Percentiles rank a stretch among this genome's conserved stretches.
These are phyloP conservation scores for Synanthedon tipuliformis DNA, from an alignment of 2,888 invertebrate genomes.

Conservation along the genomic window DNA sequence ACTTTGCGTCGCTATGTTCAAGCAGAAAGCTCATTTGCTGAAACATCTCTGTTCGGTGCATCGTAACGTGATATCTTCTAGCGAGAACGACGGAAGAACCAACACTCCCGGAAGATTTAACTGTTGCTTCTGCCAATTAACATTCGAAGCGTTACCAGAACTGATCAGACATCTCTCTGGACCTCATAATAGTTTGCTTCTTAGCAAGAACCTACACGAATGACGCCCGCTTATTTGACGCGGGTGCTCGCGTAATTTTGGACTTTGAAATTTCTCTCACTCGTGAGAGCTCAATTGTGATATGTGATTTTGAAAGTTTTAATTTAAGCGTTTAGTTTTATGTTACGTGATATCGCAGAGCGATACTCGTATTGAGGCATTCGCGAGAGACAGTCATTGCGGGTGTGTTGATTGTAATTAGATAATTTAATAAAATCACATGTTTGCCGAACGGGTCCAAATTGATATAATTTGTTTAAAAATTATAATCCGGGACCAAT, in stretches of 20 bases:
- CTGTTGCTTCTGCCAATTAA: slow-evolving; percentile 89
- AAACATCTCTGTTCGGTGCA: slow-evolving; percentile 92
- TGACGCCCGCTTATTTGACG: slow-evolving; percentile 59
- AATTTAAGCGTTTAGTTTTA: slow-evolving; percentile 52
- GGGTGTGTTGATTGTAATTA: slow-evolving; percentile 44
- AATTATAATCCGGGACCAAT: slow-evolving; percentile 71
- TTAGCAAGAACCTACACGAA: slow-evolving; percentile 89
- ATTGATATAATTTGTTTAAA: slow-evolving; percentile 71
- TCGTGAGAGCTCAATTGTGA: slow-evolving; percentile 62
- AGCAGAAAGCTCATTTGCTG: slow-evolving; percentile 88
- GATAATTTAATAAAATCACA: slow-evolving; percentile 41
- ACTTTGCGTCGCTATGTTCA: slow-evolving; percentile 91
- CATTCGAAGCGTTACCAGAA: slow-evolving; percentile 88
- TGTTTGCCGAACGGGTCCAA: slow-evolving; percentile 66
- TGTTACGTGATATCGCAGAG: slow-evolving; percentile 58
- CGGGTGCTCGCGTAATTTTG: slow-evolving; percentile 40
- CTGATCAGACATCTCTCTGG: slow-evolving; percentile 88
- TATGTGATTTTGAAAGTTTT: slow-evolving; percentile 64
- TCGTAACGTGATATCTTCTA: slow-evolving; percentile 87
- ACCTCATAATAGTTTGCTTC: slow-evolving; percentile 86
- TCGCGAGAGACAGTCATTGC: slow-evolving; percentile 36
- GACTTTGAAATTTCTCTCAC: slow-evolving; percentile 59
- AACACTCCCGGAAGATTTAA: slow-evolving; percentile 78
- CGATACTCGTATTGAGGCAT: slow-evolving; percentile 56
- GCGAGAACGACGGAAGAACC: slow-evolving; percentile 76